Base-by-base conservation (phyloP, 2,113 vertebrate genomes). In the Ascaphus truei region DNA sequence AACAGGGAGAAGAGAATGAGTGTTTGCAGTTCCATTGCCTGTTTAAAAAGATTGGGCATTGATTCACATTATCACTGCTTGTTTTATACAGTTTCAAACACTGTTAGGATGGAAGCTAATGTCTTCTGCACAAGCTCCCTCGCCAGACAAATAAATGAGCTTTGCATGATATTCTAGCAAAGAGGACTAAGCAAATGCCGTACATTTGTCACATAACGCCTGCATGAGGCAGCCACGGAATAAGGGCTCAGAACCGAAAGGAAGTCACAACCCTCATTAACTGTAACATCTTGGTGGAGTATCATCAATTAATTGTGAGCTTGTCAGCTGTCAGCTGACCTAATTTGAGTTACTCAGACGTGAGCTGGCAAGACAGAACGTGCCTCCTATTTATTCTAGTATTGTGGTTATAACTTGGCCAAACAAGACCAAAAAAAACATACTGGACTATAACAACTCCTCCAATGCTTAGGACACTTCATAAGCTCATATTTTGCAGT, bases 251-350 rank as follows among this genome's bases (percentile, higher is more conserved):
- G 12, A 20, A 53, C 26, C 58, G 13, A 50, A 48, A 63, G 43
- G n/a, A 23, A 37, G 13, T 73, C 29, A 37, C 9, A 27, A 51
- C 11, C 7, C 37, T 73, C 66, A 64, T 50, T 68, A 50, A 51
- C 26, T 23, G 18, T 39, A 71, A 30, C 26, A 50, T 4, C 34
- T 63, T 12, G 7, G 25, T 61, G 39, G 22, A 67, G 16, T 36
- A 16, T 25, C 15, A 7, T 52, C 26, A 0, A 0, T 71, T 73
- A 72, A 30, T 76, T 7, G 0, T 58, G 3, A 60, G 12, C 20
- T 62, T 3, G 45, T 31, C 26, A 58, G 31, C 27, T 61, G 36
- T 29, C 52, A 71, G 26, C 23, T 20, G 4, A 10, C 13, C 7
- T 66, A 5, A 62, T 57, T 57, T 27, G 15, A n/a, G n/a, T n/a